Conservation (phyloP, 2,113 vertebrate species). For the Arenaria interpres region DNA sequence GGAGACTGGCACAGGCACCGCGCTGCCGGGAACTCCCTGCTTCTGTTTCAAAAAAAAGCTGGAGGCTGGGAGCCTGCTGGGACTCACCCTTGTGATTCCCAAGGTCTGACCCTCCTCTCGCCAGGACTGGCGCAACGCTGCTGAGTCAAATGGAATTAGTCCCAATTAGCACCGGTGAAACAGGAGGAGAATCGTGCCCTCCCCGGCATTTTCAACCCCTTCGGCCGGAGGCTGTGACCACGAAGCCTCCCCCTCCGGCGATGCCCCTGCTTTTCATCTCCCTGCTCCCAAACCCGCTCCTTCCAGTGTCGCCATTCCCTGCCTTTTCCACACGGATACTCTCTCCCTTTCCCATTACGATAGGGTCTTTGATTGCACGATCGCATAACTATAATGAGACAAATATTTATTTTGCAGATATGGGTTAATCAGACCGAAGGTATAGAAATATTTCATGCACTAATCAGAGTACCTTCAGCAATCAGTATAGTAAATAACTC, state of each 20-base stretch:
- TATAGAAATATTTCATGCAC: conserved; percentile 69
- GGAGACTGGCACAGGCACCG: conserved; percentile 54
- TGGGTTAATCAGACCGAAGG: conserved; percentile 70
- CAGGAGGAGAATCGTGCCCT: background rate
- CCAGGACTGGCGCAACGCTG: background rate
- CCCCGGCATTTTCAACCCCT: background rate
- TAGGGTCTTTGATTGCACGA: conserved; percentile 60
- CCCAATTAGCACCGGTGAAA: conserved; percentile 32
- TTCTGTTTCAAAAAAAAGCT: conserved; percentile 48
- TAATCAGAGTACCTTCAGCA: conserved; percentile 73
- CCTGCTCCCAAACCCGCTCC: background rate
- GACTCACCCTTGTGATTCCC: conserved; percentile 65
- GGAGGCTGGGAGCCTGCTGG: conserved; percentile 61
- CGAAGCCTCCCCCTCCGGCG: background rate
- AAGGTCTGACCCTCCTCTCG: conserved; percentile 52
- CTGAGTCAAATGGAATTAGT: conserved; percentile 23
- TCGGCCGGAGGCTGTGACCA: background rate
- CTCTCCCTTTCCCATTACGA: conserved; percentile 48
- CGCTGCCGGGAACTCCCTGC: conserved; percentile 62
- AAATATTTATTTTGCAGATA: conserved; percentile 75
- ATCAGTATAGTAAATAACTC: conserved; percentile 73
- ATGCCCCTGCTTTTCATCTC: background rate
- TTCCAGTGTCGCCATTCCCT: background rate
- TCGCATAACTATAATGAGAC: conserved; percentile 64
- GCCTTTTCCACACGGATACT: conserved; percentile 26